A percentile compares a stretch with the other conserved stretches of the same genome.
phyloP scores from a whole-genome alignment of 1,140 invertebrate genomes.

The Platorchestia sp. region DNA sequence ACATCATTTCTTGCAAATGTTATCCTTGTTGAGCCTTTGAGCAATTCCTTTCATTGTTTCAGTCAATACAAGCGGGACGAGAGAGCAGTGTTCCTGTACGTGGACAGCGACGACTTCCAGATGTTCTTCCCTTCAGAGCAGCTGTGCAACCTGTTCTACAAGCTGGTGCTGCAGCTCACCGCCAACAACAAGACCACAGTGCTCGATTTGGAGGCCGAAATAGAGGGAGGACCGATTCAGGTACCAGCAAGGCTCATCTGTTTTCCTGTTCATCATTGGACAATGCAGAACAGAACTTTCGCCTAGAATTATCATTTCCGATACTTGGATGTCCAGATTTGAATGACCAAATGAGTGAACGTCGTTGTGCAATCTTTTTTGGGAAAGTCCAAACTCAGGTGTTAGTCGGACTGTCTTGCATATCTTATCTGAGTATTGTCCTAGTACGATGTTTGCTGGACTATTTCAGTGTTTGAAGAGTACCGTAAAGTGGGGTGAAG shows the following conservation, averaged over 20 bases:
- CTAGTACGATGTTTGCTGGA: too few species aligned
- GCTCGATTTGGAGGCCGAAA: conserved; percentile 83
- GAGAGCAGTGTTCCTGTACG: conserved; percentile 95
- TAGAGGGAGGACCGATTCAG: conserved; percentile 79
- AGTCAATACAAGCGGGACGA: conserved; percentile 96
- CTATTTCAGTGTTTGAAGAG: too few species aligned
- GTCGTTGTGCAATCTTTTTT: too few species aligned
- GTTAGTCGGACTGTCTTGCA: too few species aligned
- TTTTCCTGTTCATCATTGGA: not conserved
- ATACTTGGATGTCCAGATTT: too few species aligned
- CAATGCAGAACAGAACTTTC: not conserved
- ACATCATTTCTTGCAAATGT: too few species aligned
- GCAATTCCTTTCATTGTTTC: conserved; percentile 33
- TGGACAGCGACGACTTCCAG: conserved; percentile 98
- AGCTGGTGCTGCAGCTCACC: conserved; percentile 80
- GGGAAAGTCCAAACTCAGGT: too few species aligned
- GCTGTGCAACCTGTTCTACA: conserved; percentile 79
- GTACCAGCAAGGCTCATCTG: not conserved
- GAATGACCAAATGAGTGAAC: too few species aligned
- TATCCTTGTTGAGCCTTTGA: not conserved
- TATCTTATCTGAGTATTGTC: too few species aligned
- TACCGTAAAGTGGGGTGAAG: too few species aligned
- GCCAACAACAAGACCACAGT: conserved; percentile 88
- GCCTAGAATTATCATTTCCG: not conserved
- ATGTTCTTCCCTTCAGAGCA: conserved; percentile 94